These are phyloP conservation scores for Antechinus flavipes DNA, from an alignment of 2,113 vertebrate genomes.

Conservation along the genomic window DNA sequence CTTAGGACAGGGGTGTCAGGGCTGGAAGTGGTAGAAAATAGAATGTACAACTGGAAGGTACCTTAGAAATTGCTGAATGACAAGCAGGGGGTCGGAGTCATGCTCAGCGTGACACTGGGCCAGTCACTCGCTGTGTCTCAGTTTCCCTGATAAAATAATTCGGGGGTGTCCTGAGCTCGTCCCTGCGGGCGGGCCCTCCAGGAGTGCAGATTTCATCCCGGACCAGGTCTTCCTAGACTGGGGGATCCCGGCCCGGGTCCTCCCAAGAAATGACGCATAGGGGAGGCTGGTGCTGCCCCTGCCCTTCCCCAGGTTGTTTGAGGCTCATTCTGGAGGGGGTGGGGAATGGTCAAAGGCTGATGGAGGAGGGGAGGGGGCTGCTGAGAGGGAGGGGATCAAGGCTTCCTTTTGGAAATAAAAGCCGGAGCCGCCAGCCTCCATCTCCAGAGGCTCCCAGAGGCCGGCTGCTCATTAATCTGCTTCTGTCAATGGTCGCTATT, in stretches of 20 bases:
- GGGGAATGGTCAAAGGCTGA: not conserved
- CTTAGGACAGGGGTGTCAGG: not conserved
- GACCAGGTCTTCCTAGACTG: not conserved
- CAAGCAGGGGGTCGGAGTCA: not conserved
- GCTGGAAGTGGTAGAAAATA: not conserved
- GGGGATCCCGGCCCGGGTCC: not conserved
- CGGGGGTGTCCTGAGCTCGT: not conserved
- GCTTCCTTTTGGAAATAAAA: conserved; percentile 2
- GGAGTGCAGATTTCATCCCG: not conserved
- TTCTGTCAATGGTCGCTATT: not conserved
- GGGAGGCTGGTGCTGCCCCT: not conserved
- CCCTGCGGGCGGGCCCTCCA: not conserved
- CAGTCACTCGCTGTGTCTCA: not conserved
- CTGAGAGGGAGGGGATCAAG: not conserved
- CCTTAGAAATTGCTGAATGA: not conserved
- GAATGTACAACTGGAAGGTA: not conserved
- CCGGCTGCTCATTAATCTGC: not conserved
- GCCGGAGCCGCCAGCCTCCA: not conserved
- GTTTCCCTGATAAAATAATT: not conserved
- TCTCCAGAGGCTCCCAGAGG: not conserved
- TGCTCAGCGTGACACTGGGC: not conserved
- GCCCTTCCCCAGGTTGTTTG: not conserved
- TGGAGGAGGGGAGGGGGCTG: not conserved
- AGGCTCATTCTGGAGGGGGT: not conserved
- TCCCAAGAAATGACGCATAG: not conserved